phyloP scores from a whole-genome alignment of 35 echinoderm and acorn worm genomes.

The Stichopus chloronotus region DNA sequence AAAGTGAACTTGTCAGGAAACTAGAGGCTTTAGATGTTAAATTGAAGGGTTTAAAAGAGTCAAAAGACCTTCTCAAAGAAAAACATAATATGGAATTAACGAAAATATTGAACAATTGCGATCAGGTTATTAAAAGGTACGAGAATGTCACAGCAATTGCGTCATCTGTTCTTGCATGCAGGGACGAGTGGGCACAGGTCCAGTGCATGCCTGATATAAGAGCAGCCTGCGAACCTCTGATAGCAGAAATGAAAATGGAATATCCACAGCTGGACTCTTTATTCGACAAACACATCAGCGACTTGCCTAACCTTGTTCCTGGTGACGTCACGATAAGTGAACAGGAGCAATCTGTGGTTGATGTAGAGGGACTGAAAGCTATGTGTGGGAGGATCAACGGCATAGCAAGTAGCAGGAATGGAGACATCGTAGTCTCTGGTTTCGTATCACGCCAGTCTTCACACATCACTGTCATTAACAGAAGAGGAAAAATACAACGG shows the following conservation, averaged over 20 bases:
- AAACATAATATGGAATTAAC: too few relatives aligned
- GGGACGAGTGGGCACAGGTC: background rate
- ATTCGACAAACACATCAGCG: background rate
- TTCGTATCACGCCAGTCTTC: background rate
- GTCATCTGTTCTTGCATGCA: background rate
- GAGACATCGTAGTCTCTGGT: background rate
- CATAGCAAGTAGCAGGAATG: background rate
- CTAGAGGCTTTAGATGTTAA: too few relatives aligned
- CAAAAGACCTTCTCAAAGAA: too few relatives aligned
- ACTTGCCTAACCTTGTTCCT: background rate
- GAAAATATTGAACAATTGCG: too few relatives aligned
- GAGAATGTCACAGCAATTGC: background rate
- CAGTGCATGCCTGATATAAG: conserved; percentile 28
- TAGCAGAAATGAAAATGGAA: background rate
- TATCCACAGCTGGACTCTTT: background rate
- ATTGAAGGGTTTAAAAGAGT: too few relatives aligned
- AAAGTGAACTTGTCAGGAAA: too few relatives aligned
- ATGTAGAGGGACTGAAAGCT: background rate
- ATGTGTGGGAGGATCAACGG: background rate
- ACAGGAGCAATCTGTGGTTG: background rate
- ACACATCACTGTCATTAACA: conserved; percentile 18
- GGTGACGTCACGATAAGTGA: background rate
- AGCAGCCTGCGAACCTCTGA: background rate
- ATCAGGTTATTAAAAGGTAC: background rate
- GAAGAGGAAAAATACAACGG: background rate